Conservation (phyloP, 2,113 vertebrate species). For the Bombycilla garrulus region DNA sequence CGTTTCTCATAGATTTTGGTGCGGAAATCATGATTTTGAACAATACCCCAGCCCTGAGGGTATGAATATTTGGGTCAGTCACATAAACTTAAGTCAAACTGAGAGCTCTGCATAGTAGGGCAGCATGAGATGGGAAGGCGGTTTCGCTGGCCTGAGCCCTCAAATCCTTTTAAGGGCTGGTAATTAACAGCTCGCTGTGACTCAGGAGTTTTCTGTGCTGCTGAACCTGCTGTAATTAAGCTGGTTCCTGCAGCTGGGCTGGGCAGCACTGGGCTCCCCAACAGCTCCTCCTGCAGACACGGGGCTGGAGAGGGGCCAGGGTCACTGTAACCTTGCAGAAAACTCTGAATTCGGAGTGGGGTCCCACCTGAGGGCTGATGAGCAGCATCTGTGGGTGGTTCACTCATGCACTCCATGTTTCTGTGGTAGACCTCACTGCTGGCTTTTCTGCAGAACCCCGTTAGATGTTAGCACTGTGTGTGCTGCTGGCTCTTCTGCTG, state of each 20-base stretch:
- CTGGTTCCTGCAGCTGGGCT: not conserved
- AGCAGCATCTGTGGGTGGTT: rapidly evolving
- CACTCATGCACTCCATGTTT: rapidly evolving
- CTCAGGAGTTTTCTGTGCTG: conserved; percentile 24
- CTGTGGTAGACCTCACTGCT: not conserved
- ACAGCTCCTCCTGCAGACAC: not conserved
- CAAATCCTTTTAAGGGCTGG: conserved; percentile 28
- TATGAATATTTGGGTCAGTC: conserved; percentile 31
- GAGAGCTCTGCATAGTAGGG: not conserved
- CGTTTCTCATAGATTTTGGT: not conserved
- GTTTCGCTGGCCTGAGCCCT: not conserved
- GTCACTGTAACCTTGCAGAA: not conserved
- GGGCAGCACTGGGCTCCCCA: not conserved
- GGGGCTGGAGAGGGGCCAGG: not conserved
- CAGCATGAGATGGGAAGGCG: not conserved
- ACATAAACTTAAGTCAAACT: not conserved
- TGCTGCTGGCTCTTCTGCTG: not conserved
- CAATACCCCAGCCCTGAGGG: not conserved
- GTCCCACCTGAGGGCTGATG: not conserved
- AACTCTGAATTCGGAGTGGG: not conserved
- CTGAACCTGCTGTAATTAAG: conserved; percentile 13
- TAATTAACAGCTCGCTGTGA: conserved; percentile 57
- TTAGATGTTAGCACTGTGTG: not conserved
- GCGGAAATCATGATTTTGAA: not conserved
- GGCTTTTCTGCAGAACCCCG: not conserved